Evolutionary conservation across 2,888 invertebrate genomes (phyloP), one percentile per base, ranked within the genome.

Genomic region (Boloria selene): DNA sequence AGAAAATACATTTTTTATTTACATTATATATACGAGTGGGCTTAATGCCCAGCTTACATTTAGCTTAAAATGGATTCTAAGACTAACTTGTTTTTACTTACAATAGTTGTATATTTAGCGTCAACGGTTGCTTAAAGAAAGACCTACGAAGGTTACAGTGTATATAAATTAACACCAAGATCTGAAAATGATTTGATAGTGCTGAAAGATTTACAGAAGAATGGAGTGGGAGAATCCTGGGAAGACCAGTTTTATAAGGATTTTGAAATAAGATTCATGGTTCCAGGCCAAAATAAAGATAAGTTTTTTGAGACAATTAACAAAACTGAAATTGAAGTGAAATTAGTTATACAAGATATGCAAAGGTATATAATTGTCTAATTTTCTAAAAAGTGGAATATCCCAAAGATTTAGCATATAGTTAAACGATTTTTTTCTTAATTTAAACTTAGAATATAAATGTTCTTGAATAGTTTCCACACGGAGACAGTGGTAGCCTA

Each of bases 91-190:
- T 13, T 14, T 6, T n/a, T 47, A 47, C 14, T 47, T 3, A n/a
- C 47, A 38, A 38, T 38, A 38, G 16, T 26, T 3, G 3, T 55
- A 18, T 44, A 75, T 31, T 49, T 75, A 68, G 17, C 75, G 10
- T 13, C 68, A 47, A 16, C 70, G 42, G 64, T 70, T 13, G 77
- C 77, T 17, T 71, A 70, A 61, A 74, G 73, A 42, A 80, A 73
- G 71, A 82, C 80, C 53, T 95, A 93, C 74, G 89, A 94, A 65
- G 93, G 94, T 18, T 94, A 94, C 72, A 93, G 93, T 72, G 91
- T 95, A 4, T 95, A 93, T 71, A 89, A 93, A 75, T 81, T 94
- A 1, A 79, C 82, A 2, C 94, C 95, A 0, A 82, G 84, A 67
- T 88, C 84, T 17, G 75, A 82, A 3, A 79, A 85, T 13, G 93